Evolutionary conservation across 1,140 invertebrate species (phyloP).

Genomic region (Cheumatopsyche charites): DNA sequence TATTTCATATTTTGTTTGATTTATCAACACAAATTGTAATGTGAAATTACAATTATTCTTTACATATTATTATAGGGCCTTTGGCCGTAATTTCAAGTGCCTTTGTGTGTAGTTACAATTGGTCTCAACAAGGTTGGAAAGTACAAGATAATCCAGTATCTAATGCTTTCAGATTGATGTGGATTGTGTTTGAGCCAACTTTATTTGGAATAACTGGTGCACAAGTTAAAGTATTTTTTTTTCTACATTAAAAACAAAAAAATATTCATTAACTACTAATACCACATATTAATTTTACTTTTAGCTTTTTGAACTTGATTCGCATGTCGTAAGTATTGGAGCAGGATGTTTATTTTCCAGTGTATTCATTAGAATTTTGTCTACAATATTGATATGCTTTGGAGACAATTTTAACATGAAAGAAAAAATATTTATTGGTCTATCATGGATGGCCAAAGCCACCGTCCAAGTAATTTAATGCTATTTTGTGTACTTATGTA

Average conservation of each 20-base stretch:
- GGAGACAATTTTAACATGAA: conserved; percentile 82
- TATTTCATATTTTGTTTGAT: conserved; percentile 37
- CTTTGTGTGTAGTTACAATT: conserved; percentile 78
- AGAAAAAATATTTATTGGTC: conserved; percentile 78
- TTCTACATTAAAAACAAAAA: neutral
- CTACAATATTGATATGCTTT: conserved; percentile 70
- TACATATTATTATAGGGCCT: conserved; percentile 72
- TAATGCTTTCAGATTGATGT: conserved; percentile 86
- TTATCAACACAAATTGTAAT: neutral
- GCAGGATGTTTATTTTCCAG: conserved; percentile 66
- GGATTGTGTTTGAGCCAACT: conserved; percentile 94
- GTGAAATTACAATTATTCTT: neutral
- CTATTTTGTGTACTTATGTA: conserved; percentile 5
- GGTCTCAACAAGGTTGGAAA: conserved; percentile 81
- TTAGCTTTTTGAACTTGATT: conserved; percentile 69
- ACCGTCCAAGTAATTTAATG: conserved; percentile 71
- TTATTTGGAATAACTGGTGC: conserved; percentile 90
- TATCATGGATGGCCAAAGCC: conserved; percentile 94
- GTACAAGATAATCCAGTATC: conserved; percentile 84
- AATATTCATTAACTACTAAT: conserved; percentile 8
- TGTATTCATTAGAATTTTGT: conserved; percentile 67
- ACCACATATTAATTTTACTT: no score
- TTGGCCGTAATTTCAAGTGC: conserved; percentile 83
- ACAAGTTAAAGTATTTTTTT: conserved; percentile 72
- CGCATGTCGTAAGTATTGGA: conserved; percentile 67